Base-by-base conservation (phyloP, 2,888 invertebrate species). In the Laspeyria flexula region DNA sequence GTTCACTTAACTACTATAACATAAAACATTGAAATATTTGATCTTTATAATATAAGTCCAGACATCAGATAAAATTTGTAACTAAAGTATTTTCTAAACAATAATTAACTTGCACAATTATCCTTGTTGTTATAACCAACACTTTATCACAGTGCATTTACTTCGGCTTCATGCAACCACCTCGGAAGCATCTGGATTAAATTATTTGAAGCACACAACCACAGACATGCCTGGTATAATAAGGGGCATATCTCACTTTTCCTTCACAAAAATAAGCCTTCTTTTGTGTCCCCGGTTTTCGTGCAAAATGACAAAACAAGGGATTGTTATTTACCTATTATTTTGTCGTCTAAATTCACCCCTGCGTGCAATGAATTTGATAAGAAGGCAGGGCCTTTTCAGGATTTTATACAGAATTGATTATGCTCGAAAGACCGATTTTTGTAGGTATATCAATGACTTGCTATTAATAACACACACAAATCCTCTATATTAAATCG, bases 181-280 rank as follows among this genome's bases (percentile, higher is more conserved):
- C 31, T n/a, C 31, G 41, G 50, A 6, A 55, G 62, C 54, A 55
- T 60, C 62, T 59, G 58, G 61, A 64, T 75, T 71, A 71, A 71
- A 70, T 77, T 73, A 70, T 75, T 65, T 65, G 45, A 57, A 60
- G 40, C 44, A 43, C 65, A 54, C 63, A 41, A 44, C 34, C 48
- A 43, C 44, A 18, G 43, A 9, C 43, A 59, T 62, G 55, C 61
- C 60, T 55, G 41, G 49, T 53, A 46, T 62, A 74, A 69, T 70
- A 70, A 68, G 59, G 52, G 58, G 38, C 40, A 64, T 70, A 63
- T 65, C 54, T 73, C 73, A 70, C 18, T 21, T 75, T 70, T 59
- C 33, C 39, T 35, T 25, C 45, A 38, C 44, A 49, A 60, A 64
- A 64, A 64, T 58, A 60, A 54, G 42, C 51, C 23, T 35, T 30